Conservation (phyloP, 2,888 invertebrate genomes). For the Lasioglossum villosulum region DNA sequence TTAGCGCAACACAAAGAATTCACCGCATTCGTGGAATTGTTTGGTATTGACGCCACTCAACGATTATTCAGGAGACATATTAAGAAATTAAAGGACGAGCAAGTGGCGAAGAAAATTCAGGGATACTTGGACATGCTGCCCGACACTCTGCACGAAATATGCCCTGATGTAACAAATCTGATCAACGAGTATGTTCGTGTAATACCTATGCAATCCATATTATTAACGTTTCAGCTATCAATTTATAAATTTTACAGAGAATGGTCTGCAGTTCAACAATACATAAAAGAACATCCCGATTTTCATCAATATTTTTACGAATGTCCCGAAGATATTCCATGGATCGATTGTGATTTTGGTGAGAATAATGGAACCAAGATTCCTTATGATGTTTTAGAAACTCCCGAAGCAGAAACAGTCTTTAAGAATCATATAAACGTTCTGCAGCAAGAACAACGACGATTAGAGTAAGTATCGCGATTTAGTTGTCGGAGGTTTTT, state of each 20-base stretch:
- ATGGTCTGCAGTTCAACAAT: conserved; percentile 94
- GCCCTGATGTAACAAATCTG: conserved; percentile 88
- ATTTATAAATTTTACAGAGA: conserved; percentile 87
- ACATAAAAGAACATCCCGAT: conserved; percentile 95
- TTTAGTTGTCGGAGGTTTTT: background rate
- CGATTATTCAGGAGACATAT: conserved; percentile 92
- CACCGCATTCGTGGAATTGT: conserved; percentile 94
- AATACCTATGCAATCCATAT: background rate
- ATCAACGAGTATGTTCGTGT: conserved; percentile 81
- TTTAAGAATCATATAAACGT: conserved; percentile 96
- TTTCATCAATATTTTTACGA: conserved; percentile 97
- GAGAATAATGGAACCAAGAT: conserved; percentile 91
- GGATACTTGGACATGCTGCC: conserved; percentile 92
- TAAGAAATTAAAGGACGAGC: conserved; percentile 92
- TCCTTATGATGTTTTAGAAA: conserved; percentile 96
- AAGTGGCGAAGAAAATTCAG: conserved; percentile 90
- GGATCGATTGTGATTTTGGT: conserved; percentile 90
- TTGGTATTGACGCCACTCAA: conserved; percentile 94
- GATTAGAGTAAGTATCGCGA: conserved; percentile 92
- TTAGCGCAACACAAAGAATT: conserved; percentile 95
- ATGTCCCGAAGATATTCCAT: conserved; percentile 91
- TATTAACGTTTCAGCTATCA: background rate
- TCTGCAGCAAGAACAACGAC: conserved; percentile 95
- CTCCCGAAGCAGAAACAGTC: conserved; percentile 95
- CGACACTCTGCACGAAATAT: conserved; percentile 90